Conservation (phyloP, 2,797 vertebrate species). For the Gouania willdenowi region DNA sequence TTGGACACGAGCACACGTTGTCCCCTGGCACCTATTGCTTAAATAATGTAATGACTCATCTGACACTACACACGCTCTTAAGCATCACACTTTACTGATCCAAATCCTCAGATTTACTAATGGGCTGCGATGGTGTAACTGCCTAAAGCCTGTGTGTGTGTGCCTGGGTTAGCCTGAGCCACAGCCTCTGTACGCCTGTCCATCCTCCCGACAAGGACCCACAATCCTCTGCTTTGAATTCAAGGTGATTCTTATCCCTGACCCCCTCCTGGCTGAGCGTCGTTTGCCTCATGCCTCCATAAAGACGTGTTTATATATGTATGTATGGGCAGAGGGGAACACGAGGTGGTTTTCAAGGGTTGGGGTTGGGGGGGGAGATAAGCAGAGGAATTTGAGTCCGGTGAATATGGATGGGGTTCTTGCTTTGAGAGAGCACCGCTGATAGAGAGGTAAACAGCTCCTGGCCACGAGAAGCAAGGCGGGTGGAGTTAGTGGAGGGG, state of each 20-base stretch:
- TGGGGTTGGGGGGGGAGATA: slow-evolving; percentile 74
- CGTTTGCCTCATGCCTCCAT: slow-evolving; percentile 74
- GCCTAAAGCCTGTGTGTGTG: slow-evolving; percentile 42
- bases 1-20: too few species aligned
- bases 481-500: slow-evolving; percentile 8
- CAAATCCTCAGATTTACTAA: slow-evolving; percentile 44
- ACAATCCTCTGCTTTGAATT: slow-evolving; percentile 82
- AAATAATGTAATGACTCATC: slow-evolving; percentile 42
- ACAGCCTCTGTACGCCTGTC: slow-evolving; percentile 40
- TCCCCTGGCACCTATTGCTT: slow-evolving; percentile 4
- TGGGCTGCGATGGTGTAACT: slow-evolving; percentile 17
- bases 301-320: slow-evolving; percentile 82
- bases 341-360: slow-evolving; percentile 71
- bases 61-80: slow-evolving; percentile 25
- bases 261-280: slow-evolving; percentile 58
- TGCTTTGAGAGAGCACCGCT: slow-evolving; percentile 68
- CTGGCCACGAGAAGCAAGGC: slow-evolving; percentile 63
- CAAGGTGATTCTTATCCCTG: slow-evolving; percentile 80
- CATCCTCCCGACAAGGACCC: slow-evolving; percentile 52
- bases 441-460: slow-evolving; percentile 84
- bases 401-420: slow-evolving; percentile 82
- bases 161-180: slow-evolving; percentile 43
- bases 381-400: slow-evolving; percentile 78
- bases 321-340: slow-evolving; percentile 75
- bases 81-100: slow-evolving; percentile 28